Evolutionary conservation across 2,797 vertebrate species (phyloP), one percentile per base, ranked within the genome.

Genomic region (Clarias pachynema): DNA sequence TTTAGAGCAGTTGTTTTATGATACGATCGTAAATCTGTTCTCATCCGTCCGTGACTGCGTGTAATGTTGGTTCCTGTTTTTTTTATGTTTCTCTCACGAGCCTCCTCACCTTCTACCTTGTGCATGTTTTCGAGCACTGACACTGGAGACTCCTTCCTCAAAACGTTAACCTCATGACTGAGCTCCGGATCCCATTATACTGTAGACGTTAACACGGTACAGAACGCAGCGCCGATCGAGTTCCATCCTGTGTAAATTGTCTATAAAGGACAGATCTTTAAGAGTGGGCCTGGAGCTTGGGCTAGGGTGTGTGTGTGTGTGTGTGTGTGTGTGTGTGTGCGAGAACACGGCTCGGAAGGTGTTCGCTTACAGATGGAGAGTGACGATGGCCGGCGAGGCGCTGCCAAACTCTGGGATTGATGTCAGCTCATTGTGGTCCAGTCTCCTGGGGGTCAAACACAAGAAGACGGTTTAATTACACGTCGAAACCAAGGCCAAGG

Each of bases 361-460:
- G 81, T 80, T 82, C 92, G 97, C 98, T 99, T 94, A 99, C 98
- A 99, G 93, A 90, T 96, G 94, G 69, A 99, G 96, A 26, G 95
- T 94, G 65, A 93, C 88, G 77, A 99, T n/a, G 0, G 87, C 91
- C 56, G 95, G 84, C 31, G 97, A 93, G 53, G 95, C 94, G 0
- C 90, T 84, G 84, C 97, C 97, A 86, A 99, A 94, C 74, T 94
- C 95, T 0, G 98, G 98, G 86, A 99, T 94, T 78, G 95, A 89
- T 24, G 94, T 97, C 94, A 99, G 93, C 88, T 97, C 95, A 7
- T 99, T 99, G 95, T 97, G 95, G 93, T 95, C 96, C 93, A 99
- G 93, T 79, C 92, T 94, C 90, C 98, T 99, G 92, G 89, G 85
- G 87, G 57, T 86, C 75, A 88, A 4, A 81, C 75, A 89, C 68